Conservation (phyloP, 1,140 invertebrate genomes). For the Drosophila neocordata region DNA sequence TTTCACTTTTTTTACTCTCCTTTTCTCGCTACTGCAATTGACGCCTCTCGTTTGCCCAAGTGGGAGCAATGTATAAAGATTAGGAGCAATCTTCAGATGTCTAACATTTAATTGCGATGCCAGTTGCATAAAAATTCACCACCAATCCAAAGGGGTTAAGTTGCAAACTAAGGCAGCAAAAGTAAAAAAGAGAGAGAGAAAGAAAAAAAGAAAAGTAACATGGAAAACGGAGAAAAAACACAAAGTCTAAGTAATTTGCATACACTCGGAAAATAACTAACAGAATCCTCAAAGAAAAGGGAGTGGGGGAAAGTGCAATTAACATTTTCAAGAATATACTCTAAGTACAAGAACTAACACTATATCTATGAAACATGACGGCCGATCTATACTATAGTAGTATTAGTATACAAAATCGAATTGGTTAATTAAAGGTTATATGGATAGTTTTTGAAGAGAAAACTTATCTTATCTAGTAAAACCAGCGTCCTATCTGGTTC, state of each 20-base stretch:
- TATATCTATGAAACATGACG: no score
- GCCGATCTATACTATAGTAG: no score
- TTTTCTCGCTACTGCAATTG: slow-evolving; percentile 10
- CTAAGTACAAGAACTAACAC: no score
- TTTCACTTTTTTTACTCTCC: slow-evolving; percentile 45
- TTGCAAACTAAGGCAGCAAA: slow-evolving; percentile 11
- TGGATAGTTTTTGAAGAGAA: no score
- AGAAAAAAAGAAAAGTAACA: slow-evolving; percentile 16
- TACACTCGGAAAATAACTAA: background rate
- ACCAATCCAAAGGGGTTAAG: slow-evolving; percentile 10
- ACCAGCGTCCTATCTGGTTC: no score
- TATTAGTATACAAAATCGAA: no score
- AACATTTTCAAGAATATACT: no score
- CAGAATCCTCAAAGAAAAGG: slow-evolving; percentile 5
- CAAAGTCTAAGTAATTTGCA: slow-evolving; percentile 35
- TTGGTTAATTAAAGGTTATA: no score
- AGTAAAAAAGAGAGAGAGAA: slow-evolving; percentile 27
- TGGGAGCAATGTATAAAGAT: slow-evolving; percentile 32
- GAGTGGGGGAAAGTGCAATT: no score
- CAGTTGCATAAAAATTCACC: slow-evolving; percentile 15
- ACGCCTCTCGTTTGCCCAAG: slow-evolving; percentile 33
- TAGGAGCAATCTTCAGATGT: slow-evolving; percentile 31
- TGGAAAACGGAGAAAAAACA: background rate
- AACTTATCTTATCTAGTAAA: no score
- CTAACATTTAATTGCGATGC: slow-evolving; percentile 47